Evolutionary conservation across 2,888 invertebrate species (phyloP), one percentile per base, ranked within the genome.

Genomic region (Tetragnatha montana): DNA sequence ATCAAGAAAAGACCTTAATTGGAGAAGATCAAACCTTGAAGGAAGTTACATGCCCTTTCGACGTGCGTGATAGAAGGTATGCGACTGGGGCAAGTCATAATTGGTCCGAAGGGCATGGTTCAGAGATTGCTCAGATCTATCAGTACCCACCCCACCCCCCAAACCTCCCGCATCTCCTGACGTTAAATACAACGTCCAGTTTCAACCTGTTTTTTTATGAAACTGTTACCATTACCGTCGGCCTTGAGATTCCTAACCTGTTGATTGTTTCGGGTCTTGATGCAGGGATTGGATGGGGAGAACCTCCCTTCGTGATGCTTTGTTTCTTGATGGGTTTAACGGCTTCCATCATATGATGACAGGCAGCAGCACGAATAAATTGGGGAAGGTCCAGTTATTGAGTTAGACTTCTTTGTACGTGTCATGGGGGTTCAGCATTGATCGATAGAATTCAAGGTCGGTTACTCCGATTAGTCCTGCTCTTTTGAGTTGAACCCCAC

Each of bases 241-340:
- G 81, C 89, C 89, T 89, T 89, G 85, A 81, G 73, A 86, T 74
- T 74, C 51, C 47, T 60, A 70, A 81, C 76, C 70, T 75, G 73
- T 68, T 78, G 73, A 74, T 82, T 82, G 82, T 82, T 47, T 85
- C 76, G 22, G 73, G 82, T 47, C 19, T 50, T 70, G 14, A 60
- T 73, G 35, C 35, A 35, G 35, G 1, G 73, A 82, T 82, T 60
- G 8, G 22, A 19, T 14, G 60, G 22, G 17, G 14, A 82, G 82
- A 82, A 60, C 60, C 17, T 35, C 14, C 22, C 35, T 35, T 35
- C 4, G 35, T 35, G 35, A 35, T 35, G 35, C 35, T 35, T 35
- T 35, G 35, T 35, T 35, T 35, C 35, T 35, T 35, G 35, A 35
- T 35, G 35, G 35, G 49, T 49, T 81, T 86, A 81, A 83, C 83